Evolutionary conservation across 1,140 invertebrate genomes (phyloP).

Genomic region (Andrena cerasifolii): DNA sequence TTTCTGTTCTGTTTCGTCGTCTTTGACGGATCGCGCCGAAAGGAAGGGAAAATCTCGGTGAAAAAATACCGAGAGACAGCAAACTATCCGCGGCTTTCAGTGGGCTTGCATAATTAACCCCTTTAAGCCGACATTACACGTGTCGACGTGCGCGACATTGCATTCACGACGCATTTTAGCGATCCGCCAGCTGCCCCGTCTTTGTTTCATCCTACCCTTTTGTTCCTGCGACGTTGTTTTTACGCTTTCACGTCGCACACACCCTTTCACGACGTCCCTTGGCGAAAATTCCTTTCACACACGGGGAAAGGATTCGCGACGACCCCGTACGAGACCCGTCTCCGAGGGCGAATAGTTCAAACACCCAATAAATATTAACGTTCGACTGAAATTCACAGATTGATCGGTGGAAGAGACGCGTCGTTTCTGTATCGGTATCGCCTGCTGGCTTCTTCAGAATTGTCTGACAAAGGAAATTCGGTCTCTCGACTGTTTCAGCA

Average conservation of each 20-base stretch:
- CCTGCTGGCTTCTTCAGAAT: too few relatives aligned
- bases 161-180: constrained; percentile 33
- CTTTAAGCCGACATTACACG: constrained; percentile 43
- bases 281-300: constrained; percentile 32
- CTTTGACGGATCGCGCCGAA: constrained; percentile 12
- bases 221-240: constrained; percentile 11
- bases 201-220: constrained; percentile 22
- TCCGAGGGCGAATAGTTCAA: too few relatives aligned
- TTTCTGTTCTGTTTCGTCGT: constrained; percentile 15
- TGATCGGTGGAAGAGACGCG: too few relatives aligned
- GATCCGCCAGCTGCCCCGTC: constrained; percentile 6
- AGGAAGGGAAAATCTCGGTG: not conserved
- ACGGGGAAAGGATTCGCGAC: not conserved
- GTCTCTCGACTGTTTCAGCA: constrained; percentile 64
- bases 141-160: constrained; percentile 26
- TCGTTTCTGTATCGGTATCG: not conserved
- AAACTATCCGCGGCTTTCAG: constrained; percentile 48
- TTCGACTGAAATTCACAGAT: not conserved
- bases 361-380: constrained; percentile 17
- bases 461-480: not conserved
- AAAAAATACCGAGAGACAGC: constrained; percentile 16
- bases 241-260: constrained; percentile 1
- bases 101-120: constrained; percentile 54
- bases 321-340: not conserved
- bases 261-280: constrained; percentile 3